Conservation (phyloP, 2,888 invertebrate species). For the Scaptomyza polygonia region DNA sequence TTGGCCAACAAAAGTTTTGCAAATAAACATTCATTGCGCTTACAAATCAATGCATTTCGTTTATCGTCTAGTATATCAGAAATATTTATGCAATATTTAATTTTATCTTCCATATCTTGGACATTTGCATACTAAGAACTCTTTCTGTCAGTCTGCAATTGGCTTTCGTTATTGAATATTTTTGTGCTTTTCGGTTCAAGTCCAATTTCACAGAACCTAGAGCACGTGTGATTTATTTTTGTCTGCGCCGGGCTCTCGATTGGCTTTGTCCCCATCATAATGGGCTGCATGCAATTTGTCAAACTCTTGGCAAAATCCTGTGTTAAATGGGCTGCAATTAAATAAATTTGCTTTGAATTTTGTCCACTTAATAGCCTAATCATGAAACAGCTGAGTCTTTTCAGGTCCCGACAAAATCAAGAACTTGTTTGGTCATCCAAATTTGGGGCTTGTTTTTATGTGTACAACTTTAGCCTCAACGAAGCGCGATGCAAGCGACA, state of each 20-base stretch:
- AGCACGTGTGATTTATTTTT: conserved; percentile 44
- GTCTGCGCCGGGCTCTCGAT: conserved; percentile 24
- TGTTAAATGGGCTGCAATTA: conserved; percentile 39
- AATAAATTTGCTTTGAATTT: conserved; percentile 2
- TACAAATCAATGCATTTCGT: conserved; percentile 36
- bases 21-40: conserved; percentile 23
- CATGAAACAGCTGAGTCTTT: conserved; percentile 2
- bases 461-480: conserved; percentile 25
- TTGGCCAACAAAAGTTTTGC: conserved; percentile 18
- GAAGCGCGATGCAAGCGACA: conserved; percentile 39
- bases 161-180: conserved; percentile 39
- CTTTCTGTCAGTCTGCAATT: conserved; percentile 31
- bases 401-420: conserved; percentile 7
- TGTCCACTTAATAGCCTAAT: conserved; percentile 6
- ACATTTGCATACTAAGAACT: conserved; percentile 19
- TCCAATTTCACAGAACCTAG: conserved; percentile 25
- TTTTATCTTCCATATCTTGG: too few relatives aligned
- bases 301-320: conserved; percentile 28
- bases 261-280: conserved; percentile 33
- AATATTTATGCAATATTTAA: too few relatives aligned
- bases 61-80: conserved; percentile 20
- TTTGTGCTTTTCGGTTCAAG: conserved; percentile 17
- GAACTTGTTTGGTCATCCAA: conserved; percentile 21
- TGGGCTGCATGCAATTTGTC: conserved; percentile 46
- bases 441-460: conserved; percentile 9